phyloP scores from a whole-genome alignment of 1,140 invertebrate genomes.

The Magallana ariakensis region DNA sequence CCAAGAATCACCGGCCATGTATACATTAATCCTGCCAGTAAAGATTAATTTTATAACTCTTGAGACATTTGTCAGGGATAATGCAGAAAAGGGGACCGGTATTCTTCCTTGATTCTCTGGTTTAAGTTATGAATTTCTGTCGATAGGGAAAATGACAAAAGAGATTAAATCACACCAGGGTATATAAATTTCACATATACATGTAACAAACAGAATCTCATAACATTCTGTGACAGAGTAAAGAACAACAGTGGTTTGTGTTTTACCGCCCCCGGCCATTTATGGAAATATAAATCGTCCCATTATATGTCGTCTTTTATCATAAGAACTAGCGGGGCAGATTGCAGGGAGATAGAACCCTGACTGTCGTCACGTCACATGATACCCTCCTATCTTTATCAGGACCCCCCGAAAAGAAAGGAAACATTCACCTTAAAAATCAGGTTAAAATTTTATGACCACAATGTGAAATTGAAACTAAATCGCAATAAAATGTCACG shows the following conservation, averaged over 20 bases:
- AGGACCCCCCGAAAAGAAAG: constrained; percentile 10
- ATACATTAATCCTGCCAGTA: no score
- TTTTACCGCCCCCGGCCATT: background rate
- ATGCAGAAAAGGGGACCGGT: no score
- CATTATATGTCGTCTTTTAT: constrained; percentile 12
- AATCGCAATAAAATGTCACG: no score
- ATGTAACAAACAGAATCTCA: background rate
- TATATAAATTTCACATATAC: background rate
- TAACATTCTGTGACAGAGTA: background rate
- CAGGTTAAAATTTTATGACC: no score
- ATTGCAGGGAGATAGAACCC: background rate
- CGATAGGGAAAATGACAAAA: background rate
- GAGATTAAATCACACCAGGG: background rate
- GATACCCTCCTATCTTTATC: background rate
- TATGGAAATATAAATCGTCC: background rate
- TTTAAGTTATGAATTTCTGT: no score
- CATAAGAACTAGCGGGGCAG: background rate
- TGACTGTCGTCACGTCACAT: background rate
- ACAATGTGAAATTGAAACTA: no score
- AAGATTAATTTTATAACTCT: no score
- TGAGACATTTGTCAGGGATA: no score
- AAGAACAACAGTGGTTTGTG: constrained; percentile 19
- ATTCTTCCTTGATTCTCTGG: no score
- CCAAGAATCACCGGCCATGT: no score
- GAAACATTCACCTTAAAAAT: background rate